These are phyloP conservation scores for Pachyseris speciosa DNA, from an alignment of 64 coral and sea anemone genomes.

Conservation along the genomic window DNA sequence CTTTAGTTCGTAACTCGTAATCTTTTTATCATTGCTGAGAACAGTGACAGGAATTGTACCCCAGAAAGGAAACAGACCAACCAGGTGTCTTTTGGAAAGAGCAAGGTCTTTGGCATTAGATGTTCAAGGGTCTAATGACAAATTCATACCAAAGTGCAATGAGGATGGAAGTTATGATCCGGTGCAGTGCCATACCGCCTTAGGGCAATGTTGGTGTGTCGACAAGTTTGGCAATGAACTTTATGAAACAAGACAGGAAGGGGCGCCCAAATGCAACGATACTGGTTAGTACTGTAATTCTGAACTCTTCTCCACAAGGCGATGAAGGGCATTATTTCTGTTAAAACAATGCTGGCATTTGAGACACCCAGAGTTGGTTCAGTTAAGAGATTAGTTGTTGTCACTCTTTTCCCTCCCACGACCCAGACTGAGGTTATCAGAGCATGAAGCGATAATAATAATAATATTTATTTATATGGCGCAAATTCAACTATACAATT, in stretches of 20 bases:
- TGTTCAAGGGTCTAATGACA: not conserved
- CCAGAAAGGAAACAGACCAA: not conserved
- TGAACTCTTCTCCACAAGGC: not conserved
- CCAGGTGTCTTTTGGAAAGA: constrained; percentile 23
- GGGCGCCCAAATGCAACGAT: constrained; percentile 19
- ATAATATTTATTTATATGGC: too few relatives aligned
- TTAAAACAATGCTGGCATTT: not conserved
- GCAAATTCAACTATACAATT: too few relatives aligned
- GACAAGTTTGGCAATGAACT: constrained; percentile 71
- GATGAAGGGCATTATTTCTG: not conserved
- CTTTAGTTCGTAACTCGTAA: too few relatives aligned
- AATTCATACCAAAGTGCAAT: constrained; percentile 77
- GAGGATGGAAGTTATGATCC: constrained; percentile 56
- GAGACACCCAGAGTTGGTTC: too few relatives aligned
- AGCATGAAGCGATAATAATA: too few relatives aligned
- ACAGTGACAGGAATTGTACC: not conserved
- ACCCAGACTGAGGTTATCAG: too few relatives aligned
- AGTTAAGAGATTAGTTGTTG: too few relatives aligned
- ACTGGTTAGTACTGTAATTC: constrained; percentile 8
- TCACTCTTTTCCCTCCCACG: too few relatives aligned
- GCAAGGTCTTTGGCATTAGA: constrained; percentile 17
- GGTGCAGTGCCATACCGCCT: constrained; percentile 62
- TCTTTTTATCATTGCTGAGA: too few relatives aligned
- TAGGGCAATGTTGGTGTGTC: constrained; percentile 82
- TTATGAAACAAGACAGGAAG: constrained; percentile 25